A percentile compares a stretch with the other conserved stretches of the same genome.
phyloP scores from a whole-genome alignment of 2,797 vertebrate genomes.

The Novumbra hubbsi region DNA sequence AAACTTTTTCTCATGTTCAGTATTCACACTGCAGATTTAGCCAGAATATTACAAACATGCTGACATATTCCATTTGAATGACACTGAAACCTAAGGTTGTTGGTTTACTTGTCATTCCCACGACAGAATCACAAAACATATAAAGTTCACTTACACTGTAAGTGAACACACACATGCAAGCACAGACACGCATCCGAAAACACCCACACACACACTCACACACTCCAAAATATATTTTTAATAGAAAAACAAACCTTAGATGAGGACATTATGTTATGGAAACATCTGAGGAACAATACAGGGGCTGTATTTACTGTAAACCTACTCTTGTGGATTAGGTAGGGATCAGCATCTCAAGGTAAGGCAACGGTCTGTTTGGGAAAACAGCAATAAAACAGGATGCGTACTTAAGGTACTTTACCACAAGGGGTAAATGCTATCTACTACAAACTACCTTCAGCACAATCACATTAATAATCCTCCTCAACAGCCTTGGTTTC shows the following conservation, averaged over 20 bases:
- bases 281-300: background rate
- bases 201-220: slow-evolving; percentile 6
- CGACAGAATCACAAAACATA: slow-evolving; percentile 7
- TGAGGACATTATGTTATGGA: background rate
- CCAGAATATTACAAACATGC: slow-evolving; percentile 17
- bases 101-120: slow-evolving; percentile 17
- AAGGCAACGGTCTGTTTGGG: background rate
- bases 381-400: background rate
- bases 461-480: background rate
- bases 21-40: background rate
- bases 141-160: background rate
- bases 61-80: slow-evolving; percentile 12
- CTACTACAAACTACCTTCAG: background rate
- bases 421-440: background rate
- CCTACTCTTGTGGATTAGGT: background rate
- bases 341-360: background rate
- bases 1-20: background rate
- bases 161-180: slow-evolving; percentile 19
- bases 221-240: background rate
- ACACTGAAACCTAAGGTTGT: slow-evolving; percentile 9
- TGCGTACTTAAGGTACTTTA: background rate
- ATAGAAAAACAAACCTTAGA: background rate
- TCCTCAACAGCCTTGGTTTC: background rate
- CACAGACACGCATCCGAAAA: slow-evolving; percentile 9
- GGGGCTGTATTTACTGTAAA: background rate